Evolutionary conservation across 2,888 invertebrate genomes (phyloP), one percentile per base, ranked within the genome.

Genomic region (Lithophane leautieri): DNA sequence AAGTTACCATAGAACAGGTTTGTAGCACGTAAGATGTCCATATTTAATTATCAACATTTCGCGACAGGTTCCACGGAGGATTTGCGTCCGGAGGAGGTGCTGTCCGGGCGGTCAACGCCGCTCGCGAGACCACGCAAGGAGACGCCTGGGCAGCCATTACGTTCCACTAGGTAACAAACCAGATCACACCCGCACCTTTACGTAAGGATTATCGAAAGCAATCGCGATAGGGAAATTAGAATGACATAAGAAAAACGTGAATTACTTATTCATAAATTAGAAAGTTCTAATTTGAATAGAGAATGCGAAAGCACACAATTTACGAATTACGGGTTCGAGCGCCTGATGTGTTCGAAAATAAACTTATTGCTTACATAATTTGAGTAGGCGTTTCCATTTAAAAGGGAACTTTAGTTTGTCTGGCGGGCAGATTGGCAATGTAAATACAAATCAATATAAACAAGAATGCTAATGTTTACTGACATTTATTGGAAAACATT

Each of bases 51-150:
- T 62, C 67, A 69, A 78, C 72, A 81, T 80, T 78, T 76, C 70
- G 58, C 40, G 69, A 85, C 92, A 96, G 96, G 96, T 86, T 96
- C 97, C 52, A 94, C 95, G 81, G 97, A 94, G 90, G 97, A 93
- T 88, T 93, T 93, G 76, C 95, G 94, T 73, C 94, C 91, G 76
- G 95, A 96, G 89, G 96, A 95, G 86, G 91, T 97, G 90, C 84
- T 97, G 79, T 97, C 97, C 0, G 97, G 97, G 1, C 94, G 97
- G 83, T 97, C 97, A 58, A 98, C 98, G 16, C 97, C 97, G 0
- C 96, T 98, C 81, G 97, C 97, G 14, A 97, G 97, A 19, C 97
- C 98, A 34, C 97, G 97, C 87, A 98, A 98, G 91, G 97, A 98
- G 90, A 95, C 97, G 4, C 96, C 95, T 65, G 97, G 97, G 0